Conservation (phyloP, 2,888 invertebrate genomes). For the Calameuta filiformis region DNA sequence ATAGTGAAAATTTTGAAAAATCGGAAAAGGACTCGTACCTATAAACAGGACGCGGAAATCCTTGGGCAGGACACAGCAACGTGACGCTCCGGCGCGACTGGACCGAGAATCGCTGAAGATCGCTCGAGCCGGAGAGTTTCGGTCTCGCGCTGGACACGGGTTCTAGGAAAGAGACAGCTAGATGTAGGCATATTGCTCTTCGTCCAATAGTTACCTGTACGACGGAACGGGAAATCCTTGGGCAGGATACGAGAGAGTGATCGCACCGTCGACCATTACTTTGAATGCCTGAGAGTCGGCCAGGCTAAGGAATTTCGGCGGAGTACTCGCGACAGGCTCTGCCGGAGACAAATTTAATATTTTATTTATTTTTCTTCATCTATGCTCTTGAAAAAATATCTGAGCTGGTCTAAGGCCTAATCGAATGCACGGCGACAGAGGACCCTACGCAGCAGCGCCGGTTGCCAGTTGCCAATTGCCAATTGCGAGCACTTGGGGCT, state of each 20-base stretch:
- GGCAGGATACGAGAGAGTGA: slow-evolving; percentile 68
- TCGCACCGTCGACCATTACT: slow-evolving; percentile 59
- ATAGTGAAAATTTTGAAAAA: not conserved
- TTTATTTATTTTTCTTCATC: not conserved
- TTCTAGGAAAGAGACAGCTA: slow-evolving; percentile 59
- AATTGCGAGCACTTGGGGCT: not conserved
- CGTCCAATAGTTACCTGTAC: slow-evolving; percentile 62
- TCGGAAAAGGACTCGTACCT: slow-evolving; percentile 49
- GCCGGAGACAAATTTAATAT: slow-evolving; percentile 30
- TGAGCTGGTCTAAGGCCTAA: not conserved
- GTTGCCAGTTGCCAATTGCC: not conserved
- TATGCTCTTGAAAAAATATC: not conserved
- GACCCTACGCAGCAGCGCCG: not conserved
- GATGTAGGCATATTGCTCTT: not conserved
- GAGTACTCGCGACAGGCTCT: slow-evolving; percentile 73
- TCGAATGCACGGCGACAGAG: not conserved
- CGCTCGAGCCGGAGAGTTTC: slow-evolving; percentile 66
- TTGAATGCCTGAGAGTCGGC: slow-evolving; percentile 64
- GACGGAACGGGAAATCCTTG: slow-evolving; percentile 70
- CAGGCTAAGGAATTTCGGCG: slow-evolving; percentile 73
- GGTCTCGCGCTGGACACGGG: slow-evolving; percentile 71
- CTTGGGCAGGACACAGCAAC: slow-evolving; percentile 67
- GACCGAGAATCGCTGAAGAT: slow-evolving; percentile 59
- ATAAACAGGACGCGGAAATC: slow-evolving; percentile 66
- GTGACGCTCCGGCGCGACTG: slow-evolving; percentile 58